A percentile compares a stretch with the other conserved stretches of the same genome.
phyloP scores from a whole-genome alignment of 2,888 invertebrate species.

The Thera obeliscata region DNA sequence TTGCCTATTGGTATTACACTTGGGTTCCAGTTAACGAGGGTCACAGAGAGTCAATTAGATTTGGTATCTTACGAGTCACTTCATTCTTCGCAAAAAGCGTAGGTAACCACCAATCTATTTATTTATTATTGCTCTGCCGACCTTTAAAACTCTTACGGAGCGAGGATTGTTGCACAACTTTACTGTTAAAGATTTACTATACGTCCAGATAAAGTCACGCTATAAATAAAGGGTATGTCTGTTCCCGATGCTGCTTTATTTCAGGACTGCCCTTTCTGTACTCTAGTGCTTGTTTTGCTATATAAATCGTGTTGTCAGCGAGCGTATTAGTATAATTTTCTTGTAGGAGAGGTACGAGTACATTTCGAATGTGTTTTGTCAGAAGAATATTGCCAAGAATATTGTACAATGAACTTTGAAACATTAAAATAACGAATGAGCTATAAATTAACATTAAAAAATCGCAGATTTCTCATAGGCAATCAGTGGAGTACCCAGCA shows the following conservation, averaged over 20 bases:
- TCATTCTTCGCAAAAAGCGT: too few species aligned
- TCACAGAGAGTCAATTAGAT: too few species aligned
- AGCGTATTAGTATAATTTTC: slow-evolving; percentile 13
- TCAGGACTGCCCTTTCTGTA: slow-evolving; percentile 38
- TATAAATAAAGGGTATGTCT: slow-evolving; percentile 36
- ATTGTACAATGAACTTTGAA: neutral
- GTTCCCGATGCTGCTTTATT: slow-evolving; percentile 37
- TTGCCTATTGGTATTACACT: too few species aligned
- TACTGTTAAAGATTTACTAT: slow-evolving; percentile 8
- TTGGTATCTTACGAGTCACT: too few species aligned
- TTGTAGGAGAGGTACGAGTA: slow-evolving; percentile 6
- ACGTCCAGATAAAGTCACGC: slow-evolving; percentile 23
- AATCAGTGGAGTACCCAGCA: slow-evolving; percentile 4
- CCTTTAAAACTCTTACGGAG: too few species aligned
- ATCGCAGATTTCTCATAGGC: slow-evolving; percentile 5
- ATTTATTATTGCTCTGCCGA: too few species aligned
- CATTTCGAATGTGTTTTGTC: slow-evolving; percentile 3
- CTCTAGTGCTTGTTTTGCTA: slow-evolving; percentile 24
- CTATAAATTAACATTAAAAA: slow-evolving; percentile 8
- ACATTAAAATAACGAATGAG: neutral
- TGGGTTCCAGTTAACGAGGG: too few species aligned
- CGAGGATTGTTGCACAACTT: slow-evolving; percentile 7
- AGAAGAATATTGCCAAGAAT: slow-evolving; percentile 4
- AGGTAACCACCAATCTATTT: too few species aligned
- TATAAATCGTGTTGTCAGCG: slow-evolving; percentile 19